A percentile compares a stretch with the other conserved stretches of the same genome.
Conservation (phyloP, 2,888 invertebrate species). For the Monochamus alternatus region DNA sequence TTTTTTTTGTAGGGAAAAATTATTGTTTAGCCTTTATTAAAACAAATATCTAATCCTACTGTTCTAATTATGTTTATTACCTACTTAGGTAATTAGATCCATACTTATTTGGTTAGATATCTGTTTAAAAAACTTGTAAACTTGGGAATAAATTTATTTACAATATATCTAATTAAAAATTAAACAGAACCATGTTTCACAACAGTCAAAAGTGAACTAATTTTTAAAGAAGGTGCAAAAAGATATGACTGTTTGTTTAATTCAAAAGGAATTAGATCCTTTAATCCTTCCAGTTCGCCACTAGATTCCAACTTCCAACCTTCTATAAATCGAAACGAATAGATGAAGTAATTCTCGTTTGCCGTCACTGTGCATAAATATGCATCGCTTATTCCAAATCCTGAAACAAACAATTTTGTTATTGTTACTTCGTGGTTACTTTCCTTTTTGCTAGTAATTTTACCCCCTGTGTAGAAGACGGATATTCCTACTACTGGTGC, state of each 20-base stretch:
- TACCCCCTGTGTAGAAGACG: slow-evolving; percentile 65
- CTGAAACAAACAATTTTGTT: slow-evolving; percentile 52
- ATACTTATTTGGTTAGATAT: neutral
- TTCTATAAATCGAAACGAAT: slow-evolving; percentile 63
- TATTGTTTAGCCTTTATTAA: too few species aligned
- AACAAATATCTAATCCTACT: too few species aligned
- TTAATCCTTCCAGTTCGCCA: slow-evolving; percentile 64
- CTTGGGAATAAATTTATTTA: slow-evolving; percentile 1
- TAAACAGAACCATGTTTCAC: slow-evolving; percentile 62
- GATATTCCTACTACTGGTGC: slow-evolving; percentile 62
- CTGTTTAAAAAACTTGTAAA: neutral
- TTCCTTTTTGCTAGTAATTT: slow-evolving; percentile 9
- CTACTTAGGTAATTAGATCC: too few species aligned
- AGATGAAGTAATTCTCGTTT: slow-evolving; percentile 63
- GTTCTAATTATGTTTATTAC: too few species aligned
- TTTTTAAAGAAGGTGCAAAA: slow-evolving; percentile 62
- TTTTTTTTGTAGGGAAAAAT: too few species aligned
- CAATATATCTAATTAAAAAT: slow-evolving; percentile 22
- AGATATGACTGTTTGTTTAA: slow-evolving; percentile 61
- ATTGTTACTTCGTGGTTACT: too few species aligned
- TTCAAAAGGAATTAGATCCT: slow-evolving; percentile 63
- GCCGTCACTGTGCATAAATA: slow-evolving; percentile 64
- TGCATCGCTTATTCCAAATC: slow-evolving; percentile 64
- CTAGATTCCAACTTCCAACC: slow-evolving; percentile 65
- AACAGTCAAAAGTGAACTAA: slow-evolving; percentile 62